Evolutionary conservation across 2,888 invertebrate genomes (phyloP), one percentile per base, ranked within the genome.

Genomic region (Cantharis nigra): DNA sequence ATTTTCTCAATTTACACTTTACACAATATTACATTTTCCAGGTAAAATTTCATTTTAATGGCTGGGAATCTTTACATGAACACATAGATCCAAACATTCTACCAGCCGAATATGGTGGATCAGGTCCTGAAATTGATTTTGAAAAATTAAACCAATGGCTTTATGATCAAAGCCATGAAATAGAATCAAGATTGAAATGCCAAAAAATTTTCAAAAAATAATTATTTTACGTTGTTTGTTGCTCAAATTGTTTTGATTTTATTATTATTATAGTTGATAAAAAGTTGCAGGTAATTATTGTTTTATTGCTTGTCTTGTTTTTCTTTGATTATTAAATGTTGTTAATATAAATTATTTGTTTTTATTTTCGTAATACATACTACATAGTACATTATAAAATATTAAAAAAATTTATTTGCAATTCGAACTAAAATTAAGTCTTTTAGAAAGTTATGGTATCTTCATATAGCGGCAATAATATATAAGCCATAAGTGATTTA

Each of bases 91-190:
- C 90, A 7, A 87, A 88, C 63, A 87, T 87, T 79, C 85, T 91
- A 78, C 91, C 92, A 10, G 87, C 88, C 81, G 89, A 87, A 80
- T 94, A 94, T 83, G 94, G 93, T 0, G 94, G 94, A 0, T 87
- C 86, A 2, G 78, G 80, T 16, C 80, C 85, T 64, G 83, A 84
- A 71, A 72, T 82, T 23, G 77, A 82, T 69, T 84, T 83, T 49
- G 73, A 82, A 2, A 78, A 83, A 69, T 77, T 83, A 67, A 83
- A 83, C 33, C 76, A 81, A 30, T 71, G 82, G 30, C 74, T 87
- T 18, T 80, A 83, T 23, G 82, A 83, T 7, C 81, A 83, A 75
- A 82, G 83, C 70, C 79, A 80, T 13, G 78, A 83, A 74, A 83
- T 87, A 72, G 78, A 73, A 10, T 79, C 85, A 30, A 86, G 82